phyloP scores from a whole-genome alignment of 2,113 vertebrate species.

The Dolichallabes microphthalmus region DNA sequence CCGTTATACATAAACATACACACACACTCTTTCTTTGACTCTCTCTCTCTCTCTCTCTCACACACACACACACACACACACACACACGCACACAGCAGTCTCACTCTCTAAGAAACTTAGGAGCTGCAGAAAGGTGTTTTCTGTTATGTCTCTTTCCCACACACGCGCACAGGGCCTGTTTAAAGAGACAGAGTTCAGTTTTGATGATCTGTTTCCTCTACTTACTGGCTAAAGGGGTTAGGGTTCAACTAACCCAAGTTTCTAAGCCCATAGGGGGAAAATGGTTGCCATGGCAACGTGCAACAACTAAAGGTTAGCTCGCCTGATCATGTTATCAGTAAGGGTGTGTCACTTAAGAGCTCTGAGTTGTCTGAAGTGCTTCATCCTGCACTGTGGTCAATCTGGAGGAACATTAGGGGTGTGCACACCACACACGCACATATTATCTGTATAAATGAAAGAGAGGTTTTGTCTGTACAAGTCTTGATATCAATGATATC shows the following conservation, averaged over 20 bases:
- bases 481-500: too few relatives aligned
- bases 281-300: neutral
- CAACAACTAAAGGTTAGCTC: too few relatives aligned
- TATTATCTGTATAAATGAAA: too few relatives aligned
- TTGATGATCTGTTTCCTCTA: neutral
- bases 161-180: neutral
- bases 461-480: too few relatives aligned
- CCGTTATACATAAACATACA: constrained; percentile 29
- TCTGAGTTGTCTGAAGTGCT: neutral
- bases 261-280: too few relatives aligned
- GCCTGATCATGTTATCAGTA: neutral
- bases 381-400: neutral
- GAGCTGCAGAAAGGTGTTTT: neutral
- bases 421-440: too few relatives aligned
- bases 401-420: neutral
- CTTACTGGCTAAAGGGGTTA: neutral
- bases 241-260: too few relatives aligned
- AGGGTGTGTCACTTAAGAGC: neutral
- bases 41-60: neutral
- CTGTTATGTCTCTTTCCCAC: neutral
- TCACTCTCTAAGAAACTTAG: neutral
- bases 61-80: neutral
- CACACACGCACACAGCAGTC: neutral
- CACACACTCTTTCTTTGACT: neutral
- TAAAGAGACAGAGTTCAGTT: neutral